These are phyloP conservation scores for Hylyphantes graminicola DNA, from an alignment of 1,140 invertebrate species.

Conservation along the genomic window DNA sequence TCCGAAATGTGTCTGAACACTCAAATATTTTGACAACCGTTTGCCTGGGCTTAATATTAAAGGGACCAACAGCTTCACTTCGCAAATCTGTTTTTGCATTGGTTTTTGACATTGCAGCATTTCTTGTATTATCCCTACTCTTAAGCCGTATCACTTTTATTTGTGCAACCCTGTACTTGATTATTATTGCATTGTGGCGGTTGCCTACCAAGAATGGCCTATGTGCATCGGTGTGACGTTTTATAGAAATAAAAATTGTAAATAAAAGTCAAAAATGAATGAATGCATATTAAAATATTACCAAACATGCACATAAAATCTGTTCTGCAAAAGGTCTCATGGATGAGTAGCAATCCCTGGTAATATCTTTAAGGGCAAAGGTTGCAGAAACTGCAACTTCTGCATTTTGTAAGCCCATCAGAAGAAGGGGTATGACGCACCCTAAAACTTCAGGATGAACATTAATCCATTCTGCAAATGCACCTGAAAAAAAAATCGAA, in stretches of 20 bases:
- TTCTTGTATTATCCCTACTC: too few relatives aligned
- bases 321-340: slow-evolving; percentile 79
- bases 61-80: too few relatives aligned
- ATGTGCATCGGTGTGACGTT: too few relatives aligned
- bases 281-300: slow-evolving; percentile 50
- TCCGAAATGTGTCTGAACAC: too few relatives aligned
- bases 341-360: slow-evolving; percentile 79
- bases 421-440: slow-evolving; percentile 75
- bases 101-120: too few relatives aligned
- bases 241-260: background rate
- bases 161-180: background rate
- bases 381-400: slow-evolving; percentile 82
- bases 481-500: slow-evolving; percentile 69
- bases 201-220: too few relatives aligned
- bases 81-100: too few relatives aligned
- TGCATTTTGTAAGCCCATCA: slow-evolving; percentile 76
- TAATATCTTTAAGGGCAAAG: slow-evolving; percentile 87
- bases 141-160: too few relatives aligned
- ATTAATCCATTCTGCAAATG: slow-evolving; percentile 85
- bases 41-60: too few relatives aligned
- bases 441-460: slow-evolving; percentile 73
- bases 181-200: background rate
- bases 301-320: slow-evolving; percentile 75
- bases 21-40: too few relatives aligned
- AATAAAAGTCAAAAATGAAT: background rate